phyloP scores from a whole-genome alignment of 2,113 vertebrate species.

The Melanostigma gelatinosum region DNA sequence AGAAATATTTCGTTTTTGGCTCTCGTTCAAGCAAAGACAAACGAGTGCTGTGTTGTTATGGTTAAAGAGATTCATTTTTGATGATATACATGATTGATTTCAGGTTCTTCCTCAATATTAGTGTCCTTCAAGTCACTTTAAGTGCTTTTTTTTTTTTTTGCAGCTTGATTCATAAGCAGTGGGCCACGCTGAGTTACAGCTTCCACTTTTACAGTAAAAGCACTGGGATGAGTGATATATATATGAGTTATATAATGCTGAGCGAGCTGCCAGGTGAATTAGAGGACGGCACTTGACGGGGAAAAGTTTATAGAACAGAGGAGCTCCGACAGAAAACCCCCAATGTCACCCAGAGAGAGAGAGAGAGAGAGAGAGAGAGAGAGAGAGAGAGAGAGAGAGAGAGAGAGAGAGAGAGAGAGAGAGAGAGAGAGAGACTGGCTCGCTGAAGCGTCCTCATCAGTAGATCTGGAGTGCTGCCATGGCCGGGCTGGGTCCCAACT shows the following conservation, averaged over 20 bases:
- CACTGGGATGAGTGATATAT: slow-evolving; percentile 71
- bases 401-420: too few relatives aligned
- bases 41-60: background rate
- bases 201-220: slow-evolving; percentile 64
- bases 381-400: background rate
- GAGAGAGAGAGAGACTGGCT: background rate
- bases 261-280: slow-evolving; percentile 76
- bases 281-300: slow-evolving; percentile 57
- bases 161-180: slow-evolving; percentile 10
- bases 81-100: background rate
- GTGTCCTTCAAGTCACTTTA: background rate
- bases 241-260: slow-evolving; percentile 74
- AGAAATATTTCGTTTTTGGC: slow-evolving; percentile 9
- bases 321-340: slow-evolving; percentile 53
- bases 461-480: slow-evolving; percentile 66
- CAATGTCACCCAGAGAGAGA: background rate
- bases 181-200: slow-evolving; percentile 11
- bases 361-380: too few relatives aligned
- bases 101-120: background rate
- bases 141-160: background rate
- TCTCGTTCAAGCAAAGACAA: slow-evolving; percentile 16
- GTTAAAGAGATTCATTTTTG: background rate
- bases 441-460: slow-evolving; percentile 55
- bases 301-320: slow-evolving; percentile 57
- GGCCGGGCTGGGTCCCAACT: slow-evolving; percentile 55